Evolutionary conservation across 2,888 invertebrate species (phyloP), one percentile per base, ranked within the genome.

Genomic region (Pemphredon lugubris): DNA sequence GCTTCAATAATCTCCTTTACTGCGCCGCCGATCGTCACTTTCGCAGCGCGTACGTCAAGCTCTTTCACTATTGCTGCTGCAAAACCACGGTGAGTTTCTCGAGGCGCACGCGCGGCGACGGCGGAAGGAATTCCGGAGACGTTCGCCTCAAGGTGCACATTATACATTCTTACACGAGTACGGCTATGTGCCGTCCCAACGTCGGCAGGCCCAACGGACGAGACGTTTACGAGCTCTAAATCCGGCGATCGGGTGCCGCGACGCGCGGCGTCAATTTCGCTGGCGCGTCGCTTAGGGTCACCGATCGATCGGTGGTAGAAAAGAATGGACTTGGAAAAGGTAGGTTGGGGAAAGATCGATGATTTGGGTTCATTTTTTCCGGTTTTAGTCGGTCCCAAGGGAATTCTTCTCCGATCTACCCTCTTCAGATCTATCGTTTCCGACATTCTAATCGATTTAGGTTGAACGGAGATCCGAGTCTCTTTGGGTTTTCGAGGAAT

Each of bases 21-120:
- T 93, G 93, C 82, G 89, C 92, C 2, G 90, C 93, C n/a, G 94
- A 95, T 84, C 90, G 91, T 6, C 93, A 93, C 84, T 95, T 95
- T 84, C 91, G 95, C 34, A 92, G 92, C 65, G 94, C 95, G 4
- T 96, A 94, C 86, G 91, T 93, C 11, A 93, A 94, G 83, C 90
- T 96, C 6, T 96, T 95, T 85, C 94, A 94, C 84, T 96, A 96
- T 83, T 95, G 95, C 84, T 95, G 94, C 86, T 96, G 95, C 90
- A 96, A 95, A 88, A 95, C 93, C 6, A 93, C 94, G 3, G 93
- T 93, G 20, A 92, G 94, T 1, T 93, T 93, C 78, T 92, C 93
- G 4, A 90, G 93, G 65, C 91, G 94, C 40, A 92, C 93, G 58
- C 89, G 94, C 32, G 89, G 91, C 55, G 91, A 91, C 37, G 90